Percentiles rank a stretch among this genome's conserved stretches.
phyloP scores from a whole-genome alignment of 2,888 invertebrate species.

The Pycnomerus fuliginosus region DNA sequence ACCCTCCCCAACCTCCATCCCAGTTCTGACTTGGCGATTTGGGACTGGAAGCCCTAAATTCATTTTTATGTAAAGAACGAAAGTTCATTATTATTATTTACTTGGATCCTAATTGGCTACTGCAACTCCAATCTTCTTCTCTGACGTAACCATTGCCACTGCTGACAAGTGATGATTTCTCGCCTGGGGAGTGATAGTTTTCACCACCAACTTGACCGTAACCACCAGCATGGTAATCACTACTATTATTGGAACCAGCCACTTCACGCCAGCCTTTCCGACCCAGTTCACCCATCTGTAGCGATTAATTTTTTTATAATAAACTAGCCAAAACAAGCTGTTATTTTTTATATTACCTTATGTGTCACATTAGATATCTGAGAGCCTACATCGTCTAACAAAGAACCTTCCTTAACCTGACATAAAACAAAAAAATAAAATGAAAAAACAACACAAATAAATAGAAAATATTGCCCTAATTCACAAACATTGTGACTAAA shows the following conservation, averaged over 20 bases:
- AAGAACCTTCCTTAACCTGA: constrained; percentile 70
- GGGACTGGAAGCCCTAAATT: constrained; percentile 49
- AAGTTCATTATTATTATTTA: too few relatives aligned
- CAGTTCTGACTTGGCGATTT: constrained; percentile 47
- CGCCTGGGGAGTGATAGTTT: constrained; percentile 51
- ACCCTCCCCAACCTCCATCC: constrained; percentile 44
- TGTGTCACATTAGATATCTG: constrained; percentile 64
- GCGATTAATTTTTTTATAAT: background rate
- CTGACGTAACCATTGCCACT: constrained; percentile 45
- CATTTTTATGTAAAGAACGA: constrained; percentile 1
- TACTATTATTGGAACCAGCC: constrained; percentile 38
- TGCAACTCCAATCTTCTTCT: constrained; percentile 51
- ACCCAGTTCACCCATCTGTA: constrained; percentile 66
- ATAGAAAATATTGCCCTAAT: too few relatives aligned
- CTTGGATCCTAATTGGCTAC: constrained; percentile 52
- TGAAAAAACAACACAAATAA: constrained; percentile 21
- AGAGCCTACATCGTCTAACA: constrained; percentile 64
- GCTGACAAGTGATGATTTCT: constrained; percentile 53
- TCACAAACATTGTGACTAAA: too few relatives aligned
- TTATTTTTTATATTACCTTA: constrained; percentile 57
- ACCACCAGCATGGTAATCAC: constrained; percentile 40
- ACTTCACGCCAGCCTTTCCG: constrained; percentile 63
- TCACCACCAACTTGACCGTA: constrained; percentile 52
- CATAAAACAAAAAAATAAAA: constrained; percentile 34
- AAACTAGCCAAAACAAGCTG: constrained; percentile 1